Base-by-base conservation (phyloP, 2,113 vertebrate genomes). In the Brachyistius frenatus region DNA sequence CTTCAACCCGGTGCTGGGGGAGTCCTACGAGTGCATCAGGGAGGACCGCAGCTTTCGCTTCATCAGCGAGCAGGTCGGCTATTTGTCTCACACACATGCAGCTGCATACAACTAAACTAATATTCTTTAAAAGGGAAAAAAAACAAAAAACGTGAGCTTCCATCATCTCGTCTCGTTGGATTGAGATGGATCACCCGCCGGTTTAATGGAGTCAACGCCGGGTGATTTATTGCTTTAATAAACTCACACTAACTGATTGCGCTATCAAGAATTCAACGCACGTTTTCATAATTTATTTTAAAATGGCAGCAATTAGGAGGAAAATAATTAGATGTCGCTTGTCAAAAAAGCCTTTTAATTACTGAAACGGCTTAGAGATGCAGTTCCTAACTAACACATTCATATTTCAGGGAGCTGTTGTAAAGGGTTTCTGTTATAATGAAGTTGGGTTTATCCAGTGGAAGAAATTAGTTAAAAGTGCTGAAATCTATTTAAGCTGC, bases 1-100 rank as follows among this genome's bases (percentile, higher is more conserved):
- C 56, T 97, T 99, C 84, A 99, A 99, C 91, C 97, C 97, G 0
- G 95, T 99, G 71, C 94, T 99, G 74, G 97, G 97, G 0, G 97
- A 99, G 92, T 98, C 97, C 3, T 99, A 94, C 0, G 97, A 99
- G 92, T 98, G 96, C 0, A 67, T 95, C 78, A 83, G 96, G 35
- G 96, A 97, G 0, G 97, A 98, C 77, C 91, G 94, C 0, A 95
- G 96, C 55, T 98, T 99, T 92, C 93, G 89, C 33, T 94, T 96
- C 92, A 90, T 97, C 86, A 96, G 96, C 0, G 97, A 98, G 91
- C 97, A 98, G 97, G 97, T 93, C 23, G 23, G 23, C 23, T 23
- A 23, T 23, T 23, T 23, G 23, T 23, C 23, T 23, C 23, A 23
- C 23, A 23, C 23, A 23, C 23, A 23, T 23, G 23, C 23, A 23